Percentiles rank a stretch among this genome's conserved stretches.
Conservation (phyloP, 2,113 vertebrate species). For the Bubalus kerabau region DNA sequence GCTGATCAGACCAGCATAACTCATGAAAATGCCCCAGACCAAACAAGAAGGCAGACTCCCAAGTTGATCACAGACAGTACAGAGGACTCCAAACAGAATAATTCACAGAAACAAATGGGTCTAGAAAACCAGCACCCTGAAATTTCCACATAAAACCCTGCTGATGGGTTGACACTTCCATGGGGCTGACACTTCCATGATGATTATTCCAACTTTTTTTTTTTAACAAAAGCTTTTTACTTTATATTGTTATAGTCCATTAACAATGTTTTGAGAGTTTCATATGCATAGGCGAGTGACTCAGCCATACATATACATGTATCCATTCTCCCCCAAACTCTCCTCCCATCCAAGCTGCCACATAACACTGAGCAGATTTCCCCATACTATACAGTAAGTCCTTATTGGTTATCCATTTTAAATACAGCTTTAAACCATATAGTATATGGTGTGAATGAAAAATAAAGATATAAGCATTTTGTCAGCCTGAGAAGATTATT, state of each 20-base stretch:
- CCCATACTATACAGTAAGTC: neutral
- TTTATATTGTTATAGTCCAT: neutral
- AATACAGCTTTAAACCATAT: neutral
- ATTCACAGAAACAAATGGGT: neutral
- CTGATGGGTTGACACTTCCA: neutral
- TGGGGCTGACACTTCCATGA: accelerated
- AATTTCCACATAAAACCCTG: neutral
- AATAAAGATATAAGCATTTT: neutral
- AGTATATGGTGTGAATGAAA: neutral
- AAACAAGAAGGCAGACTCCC: neutral
- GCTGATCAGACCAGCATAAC: neutral
- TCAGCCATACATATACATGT: neutral
- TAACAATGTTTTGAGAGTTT: neutral
- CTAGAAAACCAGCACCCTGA: neutral
- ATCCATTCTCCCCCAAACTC: neutral
- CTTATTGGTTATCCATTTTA: neutral
- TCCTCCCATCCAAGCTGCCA: neutral
- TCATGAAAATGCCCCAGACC: neutral
- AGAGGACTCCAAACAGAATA: neutral
- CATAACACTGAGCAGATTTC: neutral
- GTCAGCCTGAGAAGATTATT: neutral
- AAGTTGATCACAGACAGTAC: neutral
- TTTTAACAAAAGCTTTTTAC: neutral
- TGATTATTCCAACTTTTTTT: neutral
- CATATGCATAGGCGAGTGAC: neutral